Conservation (phyloP, 2,888 invertebrate species). For the Drosophila eohydei region DNA sequence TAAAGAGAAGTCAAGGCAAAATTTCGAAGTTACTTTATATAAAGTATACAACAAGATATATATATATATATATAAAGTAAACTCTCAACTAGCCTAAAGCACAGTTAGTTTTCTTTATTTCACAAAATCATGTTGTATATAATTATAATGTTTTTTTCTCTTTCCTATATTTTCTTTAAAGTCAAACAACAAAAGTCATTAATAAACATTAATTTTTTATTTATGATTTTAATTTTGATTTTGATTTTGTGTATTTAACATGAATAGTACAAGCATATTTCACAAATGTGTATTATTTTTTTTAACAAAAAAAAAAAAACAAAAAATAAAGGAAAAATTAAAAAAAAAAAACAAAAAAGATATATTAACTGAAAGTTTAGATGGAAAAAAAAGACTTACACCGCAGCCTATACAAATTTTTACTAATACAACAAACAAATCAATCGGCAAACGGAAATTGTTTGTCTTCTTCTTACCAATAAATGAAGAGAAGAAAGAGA, state of each 20-base stretch:
- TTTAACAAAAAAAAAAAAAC: conserved; percentile 1
- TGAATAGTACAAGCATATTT: conserved; percentile 59
- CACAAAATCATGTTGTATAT: conserved; percentile 35
- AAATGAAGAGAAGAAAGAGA: neutral
- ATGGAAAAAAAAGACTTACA: conserved; percentile 24
- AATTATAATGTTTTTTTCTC: conserved; percentile 16
- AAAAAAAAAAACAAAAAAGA: neutral
- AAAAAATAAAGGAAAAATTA: neutral
- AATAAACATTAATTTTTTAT: conserved; percentile 3
- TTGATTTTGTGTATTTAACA: conserved; percentile 27
- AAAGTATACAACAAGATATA: conserved; percentile 3
- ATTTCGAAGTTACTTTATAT: neutral
- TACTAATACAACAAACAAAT: conserved; percentile 31
- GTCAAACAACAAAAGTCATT: conserved; percentile 8
- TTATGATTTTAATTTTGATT: conserved; percentile 21
- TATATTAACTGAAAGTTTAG: conserved; percentile 7
- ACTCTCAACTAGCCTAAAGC: conserved; percentile 17
- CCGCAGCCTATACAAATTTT: conserved; percentile 13
- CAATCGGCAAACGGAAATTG: conserved; percentile 15
- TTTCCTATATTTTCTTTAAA: neutral
- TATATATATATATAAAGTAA: conserved; percentile 2
- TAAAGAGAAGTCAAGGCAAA: conserved; percentile 7
- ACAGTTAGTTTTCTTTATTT: conserved; percentile 1
- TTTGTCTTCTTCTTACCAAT: neutral
- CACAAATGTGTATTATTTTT: conserved; percentile 39